phyloP scores from a whole-genome alignment of 2,888 invertebrate genomes.

The Morpho achilles region DNA sequence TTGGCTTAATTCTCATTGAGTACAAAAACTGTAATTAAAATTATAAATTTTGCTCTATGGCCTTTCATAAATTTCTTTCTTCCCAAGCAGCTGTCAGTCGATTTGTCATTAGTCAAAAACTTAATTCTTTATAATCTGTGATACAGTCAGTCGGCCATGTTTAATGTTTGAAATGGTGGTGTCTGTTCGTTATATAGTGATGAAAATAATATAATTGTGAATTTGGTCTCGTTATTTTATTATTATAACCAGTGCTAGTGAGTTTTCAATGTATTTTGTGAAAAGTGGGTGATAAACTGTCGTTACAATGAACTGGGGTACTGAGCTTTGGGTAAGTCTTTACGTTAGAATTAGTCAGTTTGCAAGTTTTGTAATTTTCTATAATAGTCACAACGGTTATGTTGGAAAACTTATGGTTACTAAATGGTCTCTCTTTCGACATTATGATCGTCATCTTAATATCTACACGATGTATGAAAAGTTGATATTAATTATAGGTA shows the following conservation, averaged over 20 bases:
- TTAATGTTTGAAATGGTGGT: slow-evolving; percentile 75
- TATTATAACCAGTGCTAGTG: slow-evolving; percentile 56
- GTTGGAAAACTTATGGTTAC: not conserved
- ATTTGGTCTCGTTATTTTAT: slow-evolving; percentile 45
- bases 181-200: slow-evolving; percentile 43
- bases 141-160: slow-evolving; percentile 71
- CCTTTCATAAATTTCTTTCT: not conserved
- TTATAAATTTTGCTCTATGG: no score
- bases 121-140: slow-evolving; percentile 28
- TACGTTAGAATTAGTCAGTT: slow-evolving; percentile 23
- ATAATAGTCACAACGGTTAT: slow-evolving; percentile 13
- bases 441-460: not conserved
- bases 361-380: slow-evolving; percentile 24
- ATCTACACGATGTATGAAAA: not conserved
- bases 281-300: slow-evolving; percentile 61
- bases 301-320: slow-evolving; percentile 83
- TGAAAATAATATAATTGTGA: slow-evolving; percentile 58
- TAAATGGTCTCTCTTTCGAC: not conserved
- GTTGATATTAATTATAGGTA: not conserved
- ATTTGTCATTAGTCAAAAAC: not conserved
- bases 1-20: no score
- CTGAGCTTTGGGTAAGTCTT: slow-evolving; percentile 83
- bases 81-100: slow-evolving; percentile 15
- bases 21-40: no score
- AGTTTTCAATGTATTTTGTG: slow-evolving; percentile 73